A percentile compares a stretch with the other conserved stretches of the same genome.
Evolutionary conservation across 2,888 invertebrate species (phyloP).

Genomic region (Ectobius pallidus): DNA sequence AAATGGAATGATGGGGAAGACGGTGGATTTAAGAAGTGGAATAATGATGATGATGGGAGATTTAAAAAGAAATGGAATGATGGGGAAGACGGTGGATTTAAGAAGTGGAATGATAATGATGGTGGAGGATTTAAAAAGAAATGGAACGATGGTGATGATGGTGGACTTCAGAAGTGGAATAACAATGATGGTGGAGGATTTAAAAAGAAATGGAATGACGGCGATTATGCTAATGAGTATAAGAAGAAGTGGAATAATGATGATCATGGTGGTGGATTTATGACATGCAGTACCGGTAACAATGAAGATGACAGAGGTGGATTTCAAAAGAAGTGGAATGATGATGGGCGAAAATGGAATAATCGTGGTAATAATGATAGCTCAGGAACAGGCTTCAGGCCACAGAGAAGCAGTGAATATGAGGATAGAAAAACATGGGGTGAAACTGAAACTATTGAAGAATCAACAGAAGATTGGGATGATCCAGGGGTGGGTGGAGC

Average conservation of each 20-base stretch:
- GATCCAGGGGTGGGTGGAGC: too few species aligned
- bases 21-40: conserved; percentile 10
- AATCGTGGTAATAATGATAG: too few species aligned
- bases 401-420: too few species aligned
- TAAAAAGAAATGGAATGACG: neutral
- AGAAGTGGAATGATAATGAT: neutral
- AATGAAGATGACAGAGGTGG: too few species aligned
- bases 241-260: neutral
- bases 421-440: too few species aligned
- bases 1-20: neutral
- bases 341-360: too few species aligned
- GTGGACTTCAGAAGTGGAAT: neutral
- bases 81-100: neutral
- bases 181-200: neutral
- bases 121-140: neutral
- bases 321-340: too few species aligned
- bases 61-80: conserved; percentile 20
- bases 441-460: too few species aligned
- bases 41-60: neutral
- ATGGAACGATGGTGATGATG: conserved; percentile 10
- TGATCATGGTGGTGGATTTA: neutral
- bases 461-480: too few species aligned
- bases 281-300: neutral
- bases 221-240: conserved; percentile 3
- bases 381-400: too few species aligned